A percentile compares a stretch with the other conserved stretches of the same genome.
phyloP scores from a whole-genome alignment of 2,113 vertebrate species.

The Pedionomus torquatus region DNA sequence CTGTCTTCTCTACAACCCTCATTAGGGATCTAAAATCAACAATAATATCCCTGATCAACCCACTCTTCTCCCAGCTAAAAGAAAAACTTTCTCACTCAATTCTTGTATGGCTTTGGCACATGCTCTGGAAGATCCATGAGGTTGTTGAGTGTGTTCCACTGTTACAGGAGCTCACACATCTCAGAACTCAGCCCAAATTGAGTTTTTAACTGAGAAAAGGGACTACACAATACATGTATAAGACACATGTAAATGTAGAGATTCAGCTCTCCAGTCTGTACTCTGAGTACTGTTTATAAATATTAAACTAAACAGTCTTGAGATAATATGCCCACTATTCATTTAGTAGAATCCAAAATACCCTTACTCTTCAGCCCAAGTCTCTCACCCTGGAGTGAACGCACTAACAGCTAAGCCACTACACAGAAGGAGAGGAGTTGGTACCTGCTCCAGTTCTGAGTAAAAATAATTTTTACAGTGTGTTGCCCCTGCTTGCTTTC shows the following conservation, averaged over 20 bases:
- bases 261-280: not conserved
- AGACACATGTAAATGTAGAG: not conserved
- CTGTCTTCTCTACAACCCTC: not conserved
- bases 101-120: not conserved
- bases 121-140: not conserved
- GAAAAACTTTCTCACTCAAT: not conserved
- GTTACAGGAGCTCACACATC: not conserved
- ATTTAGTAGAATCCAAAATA: not conserved
- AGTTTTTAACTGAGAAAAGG: not conserved
- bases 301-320: not conserved
- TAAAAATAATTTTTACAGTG: not conserved
- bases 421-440: not conserved
- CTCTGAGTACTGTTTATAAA: not conserved
- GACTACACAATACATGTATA: not conserved
- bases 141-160: not conserved
- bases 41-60: not conserved
- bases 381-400: not conserved
- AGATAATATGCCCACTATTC: not conserved
- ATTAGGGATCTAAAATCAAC: not conserved
- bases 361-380: not conserved
- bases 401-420: not conserved
- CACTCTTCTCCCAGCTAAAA: not conserved
- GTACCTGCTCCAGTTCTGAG: not conserved
- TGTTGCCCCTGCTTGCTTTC: not conserved
- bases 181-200: not conserved